Base-by-base conservation (phyloP, 2,888 invertebrate genomes). In the Thyatira batis region DNA sequence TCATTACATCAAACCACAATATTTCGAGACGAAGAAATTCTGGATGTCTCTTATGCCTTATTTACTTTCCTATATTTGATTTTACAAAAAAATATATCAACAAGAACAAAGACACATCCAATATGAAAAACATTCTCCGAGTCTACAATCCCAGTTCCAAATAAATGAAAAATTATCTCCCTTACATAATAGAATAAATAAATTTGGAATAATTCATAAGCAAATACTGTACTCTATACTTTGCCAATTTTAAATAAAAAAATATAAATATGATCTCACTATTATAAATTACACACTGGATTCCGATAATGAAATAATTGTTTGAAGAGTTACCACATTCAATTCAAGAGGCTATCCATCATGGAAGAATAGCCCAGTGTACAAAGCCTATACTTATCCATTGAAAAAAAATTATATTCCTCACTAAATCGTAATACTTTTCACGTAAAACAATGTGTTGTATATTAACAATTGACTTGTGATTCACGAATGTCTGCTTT, bases 211-310 rank as follows among this genome's bases (percentile, higher is more conserved):
- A 65, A 69, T 65, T 53, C 59, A 66, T 63, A 68, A 54, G 67
- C 64, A 69, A 69, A 65, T 69, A 65, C 68, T 71, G 71, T 63
- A 64, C 58, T 60, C 23, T 61, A 61, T 56, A 69, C 57, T 63
- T 70, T 69, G 69, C 70, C 72, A 70, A 74, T 69, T 45, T 57
- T 52, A 56, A 58, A 58, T 56, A 69, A 68, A 71, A 70, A 69
- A 66, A 65, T 75, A 78, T 73, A 75, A 75, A 73, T 75, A 75
- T 61, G 57, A 67, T 74, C 66, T 77, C 73, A 74, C 71, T 73
- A 68, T 67, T 64, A 60, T 69, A 68, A 67, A 63, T 67, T 63
- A 66, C 65, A 73, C 71, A 76, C 73, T 74, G 73, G 71, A 73
- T 72, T 61, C 58, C 62, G 67, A 53, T 51, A 13, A 27, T 3